Percentiles rank a stretch among this genome's conserved stretches.
phyloP scores from a whole-genome alignment of 2,888 invertebrate genomes.

The Phasia obesa region DNA sequence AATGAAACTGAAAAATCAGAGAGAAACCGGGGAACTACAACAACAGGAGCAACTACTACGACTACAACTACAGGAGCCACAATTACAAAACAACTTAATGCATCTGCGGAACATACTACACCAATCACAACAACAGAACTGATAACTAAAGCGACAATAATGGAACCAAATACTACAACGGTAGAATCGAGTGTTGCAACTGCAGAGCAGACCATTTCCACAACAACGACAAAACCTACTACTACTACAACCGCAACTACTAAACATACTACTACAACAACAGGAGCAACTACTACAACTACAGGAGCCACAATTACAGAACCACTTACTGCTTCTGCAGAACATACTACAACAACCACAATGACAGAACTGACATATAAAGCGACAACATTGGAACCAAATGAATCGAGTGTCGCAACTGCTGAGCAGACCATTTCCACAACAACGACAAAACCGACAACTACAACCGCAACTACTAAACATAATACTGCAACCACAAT shows the following conservation, averaged over 20 bases:
- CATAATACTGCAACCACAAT: no score
- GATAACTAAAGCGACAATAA: neutral
- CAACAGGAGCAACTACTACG: neutral
- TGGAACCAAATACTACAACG: no score
- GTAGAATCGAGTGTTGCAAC: no score
- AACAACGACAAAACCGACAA: no score
- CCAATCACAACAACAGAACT: neutral
- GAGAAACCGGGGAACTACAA: no score
- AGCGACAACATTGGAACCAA: slow-evolving; percentile 16
- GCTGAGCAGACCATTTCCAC: no score
- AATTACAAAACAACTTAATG: neutral
- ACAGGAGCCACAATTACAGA: neutral
- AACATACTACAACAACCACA: neutral
- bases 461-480: no score
- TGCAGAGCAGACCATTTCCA: no score
- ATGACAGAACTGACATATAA: slow-evolving; percentile 3
- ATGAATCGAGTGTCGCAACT: no score
- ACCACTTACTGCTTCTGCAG: neutral
- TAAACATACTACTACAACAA: neutral
- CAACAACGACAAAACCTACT: no score
- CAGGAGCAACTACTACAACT: neutral
- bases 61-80: neutral
- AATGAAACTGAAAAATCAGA: no score
- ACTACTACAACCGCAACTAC: no score
- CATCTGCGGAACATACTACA: neutral